phyloP scores from a whole-genome alignment of 1,140 invertebrate species.

The Meloidogyne hapla region DNA sequence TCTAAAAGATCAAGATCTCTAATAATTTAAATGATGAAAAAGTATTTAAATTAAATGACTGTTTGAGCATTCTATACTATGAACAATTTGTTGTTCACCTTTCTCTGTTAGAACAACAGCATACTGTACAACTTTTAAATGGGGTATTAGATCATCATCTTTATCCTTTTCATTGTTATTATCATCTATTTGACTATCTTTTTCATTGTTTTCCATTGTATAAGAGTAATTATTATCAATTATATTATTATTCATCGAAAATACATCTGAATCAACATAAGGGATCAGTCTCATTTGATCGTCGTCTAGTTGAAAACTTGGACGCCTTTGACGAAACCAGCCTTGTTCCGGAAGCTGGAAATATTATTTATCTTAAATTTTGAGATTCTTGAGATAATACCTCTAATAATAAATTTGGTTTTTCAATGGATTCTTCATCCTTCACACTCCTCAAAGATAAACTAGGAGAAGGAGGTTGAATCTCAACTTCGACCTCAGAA shows the following conservation, averaged over 20 bases:
- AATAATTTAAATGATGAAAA: not conserved
- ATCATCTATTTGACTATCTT: not conserved
- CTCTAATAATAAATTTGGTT: not conserved
- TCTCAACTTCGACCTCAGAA: not conserved
- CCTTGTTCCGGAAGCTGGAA: not conserved
- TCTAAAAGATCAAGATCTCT: too few relatives aligned
- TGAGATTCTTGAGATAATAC: not conserved
- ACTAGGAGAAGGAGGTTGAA: not conserved
- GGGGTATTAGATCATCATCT: not conserved
- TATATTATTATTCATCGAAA: not conserved
- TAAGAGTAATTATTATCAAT: not conserved
- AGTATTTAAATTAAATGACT: not conserved
- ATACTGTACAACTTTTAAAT: constrained; percentile 6
- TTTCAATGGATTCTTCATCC: not conserved
- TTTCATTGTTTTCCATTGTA: not conserved
- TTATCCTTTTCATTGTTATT: not conserved
- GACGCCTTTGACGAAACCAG: not conserved
- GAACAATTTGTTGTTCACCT: not conserved
- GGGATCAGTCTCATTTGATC: constrained; percentile 18
- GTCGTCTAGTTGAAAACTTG: constrained; percentile 20
- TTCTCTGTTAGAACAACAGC: not conserved
- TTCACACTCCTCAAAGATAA: not conserved
- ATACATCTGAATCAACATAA: constrained; percentile 13
- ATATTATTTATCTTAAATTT: not conserved
- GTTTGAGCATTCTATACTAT: not conserved